Conservation (phyloP, 2,888 invertebrate species). For the Magallana nippona region DNA sequence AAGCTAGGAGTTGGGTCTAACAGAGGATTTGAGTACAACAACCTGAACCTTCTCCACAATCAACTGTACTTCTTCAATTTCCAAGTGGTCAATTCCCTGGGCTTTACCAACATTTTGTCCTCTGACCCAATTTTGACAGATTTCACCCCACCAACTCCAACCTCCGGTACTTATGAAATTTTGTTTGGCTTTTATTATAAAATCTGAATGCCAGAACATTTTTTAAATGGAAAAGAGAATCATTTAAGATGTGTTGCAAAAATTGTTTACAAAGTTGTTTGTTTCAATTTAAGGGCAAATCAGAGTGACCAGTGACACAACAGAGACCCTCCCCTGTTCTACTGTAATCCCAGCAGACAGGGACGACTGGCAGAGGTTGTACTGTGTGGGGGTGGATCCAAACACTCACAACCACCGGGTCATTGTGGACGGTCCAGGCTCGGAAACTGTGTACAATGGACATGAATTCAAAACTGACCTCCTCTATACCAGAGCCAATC, state of each 20-base stretch:
- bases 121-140: conserved; percentile 62
- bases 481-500: conserved; percentile 62
- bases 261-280: not conserved
- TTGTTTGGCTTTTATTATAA: not conserved
- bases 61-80: conserved; percentile 65
- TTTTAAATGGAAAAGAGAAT: too few relatives aligned
- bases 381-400: conserved; percentile 55
- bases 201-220: too few relatives aligned
- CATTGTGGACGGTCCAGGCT: conserved; percentile 58
- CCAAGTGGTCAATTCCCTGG: conserved; percentile 59
- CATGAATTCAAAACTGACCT: conserved; percentile 53
- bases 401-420: conserved; percentile 60
- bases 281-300: conserved; percentile 33
- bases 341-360: conserved; percentile 56
- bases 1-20: conserved; percentile 61
- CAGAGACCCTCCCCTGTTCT: conserved; percentile 52
- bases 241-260: too few relatives aligned
- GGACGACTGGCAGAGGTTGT: conserved; percentile 53
- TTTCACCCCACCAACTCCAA: conserved; percentile 64
- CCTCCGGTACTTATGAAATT: not conserved
- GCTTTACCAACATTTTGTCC: conserved; percentile 57
- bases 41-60: conserved; percentile 60
- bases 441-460: conserved; percentile 65
- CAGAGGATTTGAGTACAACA: conserved; percentile 52
- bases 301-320: conserved; percentile 48